Base-by-base conservation (phyloP, 2,888 invertebrate species). In the Eudemis profundana region DNA sequence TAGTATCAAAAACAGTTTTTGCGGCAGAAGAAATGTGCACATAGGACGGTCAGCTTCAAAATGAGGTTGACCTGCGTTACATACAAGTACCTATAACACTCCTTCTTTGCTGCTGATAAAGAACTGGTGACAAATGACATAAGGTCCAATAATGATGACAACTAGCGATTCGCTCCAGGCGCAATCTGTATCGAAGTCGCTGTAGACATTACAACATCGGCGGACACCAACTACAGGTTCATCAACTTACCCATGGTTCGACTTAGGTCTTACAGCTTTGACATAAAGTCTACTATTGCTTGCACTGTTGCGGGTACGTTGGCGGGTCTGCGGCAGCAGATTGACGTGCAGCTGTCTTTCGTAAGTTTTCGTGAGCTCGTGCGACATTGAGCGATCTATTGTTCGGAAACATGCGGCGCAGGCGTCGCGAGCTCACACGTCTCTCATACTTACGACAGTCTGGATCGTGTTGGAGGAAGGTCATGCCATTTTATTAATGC, bases 331-430 rank as follows among this genome's bases (percentile, higher is more conserved):
- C 57, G 19, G 40, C 49, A 33, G 54, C 49, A 50, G 59, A 74
- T 72, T 71, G 71, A 73, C 68, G 71, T 74, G 75, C 76, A 74
- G 77, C 10, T 47, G 47, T 78, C 84, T 90, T 89, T 89, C 87
- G 87, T 84, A 88, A 90, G 82, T 84, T 82, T 81, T 88, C 89
- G 89, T 90, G 87, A 84, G 84, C 74, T 75, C 73, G 75, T 73
- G 74, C 78, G 86, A 86, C 87, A 87, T 87, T 87, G 85, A 88
- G 76, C 76, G 78, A 78, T 83, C 84, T 85, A 89, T 89, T 90
- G 87, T 90, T 84, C 74, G 71, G 69, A 74, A 71, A 71, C 69
- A 49, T 47, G 47, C 71, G 71, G 69, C 68, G 69, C 75, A 67
- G 68, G 71, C 75, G 73, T 67, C 69, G 72, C 63, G 69, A 70